phyloP scores from a whole-genome alignment of 2,797 vertebrate genomes.

The Microctenopoma stevenorrisi region DNA sequence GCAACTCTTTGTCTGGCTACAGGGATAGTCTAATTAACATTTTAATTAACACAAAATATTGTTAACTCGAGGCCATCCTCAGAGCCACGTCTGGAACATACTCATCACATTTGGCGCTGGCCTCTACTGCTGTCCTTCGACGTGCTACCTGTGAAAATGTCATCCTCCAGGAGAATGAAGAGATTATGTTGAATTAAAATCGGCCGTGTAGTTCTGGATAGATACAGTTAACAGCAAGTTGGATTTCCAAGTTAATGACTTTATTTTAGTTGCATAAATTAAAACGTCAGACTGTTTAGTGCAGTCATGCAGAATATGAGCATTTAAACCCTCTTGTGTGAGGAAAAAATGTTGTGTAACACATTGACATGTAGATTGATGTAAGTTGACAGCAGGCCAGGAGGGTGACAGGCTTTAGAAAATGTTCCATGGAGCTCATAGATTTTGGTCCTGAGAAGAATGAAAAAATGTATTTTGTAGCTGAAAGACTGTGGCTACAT shows the following conservation, averaged over 20 bases:
- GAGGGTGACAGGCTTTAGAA: not conserved
- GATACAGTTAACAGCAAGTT: constrained; percentile 1
- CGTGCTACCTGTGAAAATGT: constrained; percentile 58
- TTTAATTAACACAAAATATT: constrained; percentile 84
- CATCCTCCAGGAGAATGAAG: constrained; percentile 43
- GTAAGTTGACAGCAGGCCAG: constrained; percentile 7
- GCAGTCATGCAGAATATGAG: not conserved
- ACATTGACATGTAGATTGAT: constrained; percentile 8
- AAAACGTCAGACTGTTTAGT: not conserved
- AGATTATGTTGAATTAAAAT: constrained; percentile 28
- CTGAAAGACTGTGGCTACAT: not conserved
- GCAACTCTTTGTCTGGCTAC: constrained; percentile 60
- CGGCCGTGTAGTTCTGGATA: not conserved
- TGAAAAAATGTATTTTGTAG: not conserved
- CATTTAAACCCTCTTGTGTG: constrained; percentile 2
- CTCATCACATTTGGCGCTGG: constrained; percentile 72
- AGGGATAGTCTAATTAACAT: constrained; percentile 82
- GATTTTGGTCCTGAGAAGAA: not conserved
- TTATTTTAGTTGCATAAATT: not conserved
- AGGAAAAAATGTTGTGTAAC: not conserved
- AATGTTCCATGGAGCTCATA: not conserved
- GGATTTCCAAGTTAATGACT: not conserved
- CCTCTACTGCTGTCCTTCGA: constrained; percentile 58
- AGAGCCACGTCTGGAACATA: constrained; percentile 71
- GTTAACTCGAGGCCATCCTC: constrained; percentile 78